Conservation (phyloP, 1,140 invertebrate species). For the Ditylenchus dipsaci region DNA sequence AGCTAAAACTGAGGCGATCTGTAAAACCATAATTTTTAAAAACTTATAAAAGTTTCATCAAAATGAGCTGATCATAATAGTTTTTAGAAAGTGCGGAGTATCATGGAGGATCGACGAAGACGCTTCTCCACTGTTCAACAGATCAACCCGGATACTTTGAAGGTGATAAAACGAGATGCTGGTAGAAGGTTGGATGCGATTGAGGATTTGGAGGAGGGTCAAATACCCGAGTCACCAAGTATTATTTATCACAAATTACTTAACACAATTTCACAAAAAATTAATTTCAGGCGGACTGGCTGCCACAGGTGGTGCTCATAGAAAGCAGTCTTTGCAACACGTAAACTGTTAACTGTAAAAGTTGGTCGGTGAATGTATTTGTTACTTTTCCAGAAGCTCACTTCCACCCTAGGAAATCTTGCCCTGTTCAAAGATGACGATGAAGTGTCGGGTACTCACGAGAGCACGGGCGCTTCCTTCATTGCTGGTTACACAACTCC, state of each 20-base stretch:
- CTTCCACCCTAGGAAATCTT: slow-evolving; percentile 47
- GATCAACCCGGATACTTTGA: slow-evolving; percentile 40
- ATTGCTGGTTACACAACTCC: slow-evolving; percentile 54
- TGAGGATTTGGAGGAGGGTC: slow-evolving; percentile 21
- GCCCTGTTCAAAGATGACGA: slow-evolving; percentile 56
- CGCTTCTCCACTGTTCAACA: slow-evolving; percentile 47
- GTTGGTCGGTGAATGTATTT: background rate
- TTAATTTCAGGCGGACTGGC: too few relatives aligned
- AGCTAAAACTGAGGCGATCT: too few relatives aligned
- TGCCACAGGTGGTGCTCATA: background rate
- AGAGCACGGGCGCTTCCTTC: slow-evolving; percentile 31
- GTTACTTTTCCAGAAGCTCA: slow-evolving; percentile 25
- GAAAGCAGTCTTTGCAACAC: slow-evolving; percentile 30
- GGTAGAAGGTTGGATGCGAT: slow-evolving; percentile 21
- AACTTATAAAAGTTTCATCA: too few relatives aligned
- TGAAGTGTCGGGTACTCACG: slow-evolving; percentile 5
- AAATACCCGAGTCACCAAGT: background rate
- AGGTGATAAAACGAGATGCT: slow-evolving; percentile 19
- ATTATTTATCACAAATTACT: too few relatives aligned
- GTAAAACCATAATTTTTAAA: too few relatives aligned
- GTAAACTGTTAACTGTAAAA: background rate
- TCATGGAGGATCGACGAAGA: slow-evolving; percentile 46
- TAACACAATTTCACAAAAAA: too few relatives aligned
- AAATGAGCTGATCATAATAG: too few relatives aligned
- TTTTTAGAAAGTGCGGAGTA: slow-evolving; percentile 38